Percentiles rank a stretch among this genome's conserved stretches.
phyloP scores from a whole-genome alignment of 2,797 vertebrate species.

The Alauda arvensis region DNA sequence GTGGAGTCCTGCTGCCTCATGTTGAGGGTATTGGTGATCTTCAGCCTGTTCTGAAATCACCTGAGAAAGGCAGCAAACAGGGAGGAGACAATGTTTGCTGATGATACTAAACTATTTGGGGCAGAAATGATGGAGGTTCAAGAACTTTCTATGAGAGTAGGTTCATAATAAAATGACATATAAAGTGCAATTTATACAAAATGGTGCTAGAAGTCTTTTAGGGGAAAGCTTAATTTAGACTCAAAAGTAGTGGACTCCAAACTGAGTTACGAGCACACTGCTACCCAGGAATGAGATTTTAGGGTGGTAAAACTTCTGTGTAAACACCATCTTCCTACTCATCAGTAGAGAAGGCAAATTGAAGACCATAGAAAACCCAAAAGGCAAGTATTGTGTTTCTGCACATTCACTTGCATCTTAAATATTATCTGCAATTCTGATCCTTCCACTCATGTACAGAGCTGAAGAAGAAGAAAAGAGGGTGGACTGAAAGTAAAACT shows the following conservation, averaged over 20 bases:
- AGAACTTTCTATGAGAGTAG: background rate
- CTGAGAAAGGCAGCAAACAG: rapidly evolving
- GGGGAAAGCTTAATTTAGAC: background rate
- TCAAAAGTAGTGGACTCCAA: background rate
- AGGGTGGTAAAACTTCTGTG: background rate
- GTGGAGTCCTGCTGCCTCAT: background rate
- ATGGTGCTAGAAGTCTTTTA: background rate
- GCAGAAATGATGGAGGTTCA: background rate
- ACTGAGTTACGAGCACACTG: background rate
- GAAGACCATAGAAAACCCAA: background rate
- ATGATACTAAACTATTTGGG: background rate
- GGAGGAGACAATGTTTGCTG: background rate
- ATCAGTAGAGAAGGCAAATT: background rate
- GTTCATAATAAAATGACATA: background rate
- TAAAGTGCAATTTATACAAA: background rate
- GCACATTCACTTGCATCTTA: background rate
- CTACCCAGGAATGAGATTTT: background rate
- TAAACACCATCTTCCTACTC: background rate
- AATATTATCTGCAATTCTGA: background rate
- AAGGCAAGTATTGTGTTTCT: background rate
- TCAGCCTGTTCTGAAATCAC: background rate
- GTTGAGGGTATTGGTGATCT: background rate
- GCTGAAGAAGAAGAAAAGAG: background rate
- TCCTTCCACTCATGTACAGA: background rate
- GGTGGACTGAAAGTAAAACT: background rate